Evolutionary conservation across 1,140 invertebrate genomes (phyloP), one percentile per base, ranked within the genome.

Genomic region (Brachionus rotundiformis): DNA sequence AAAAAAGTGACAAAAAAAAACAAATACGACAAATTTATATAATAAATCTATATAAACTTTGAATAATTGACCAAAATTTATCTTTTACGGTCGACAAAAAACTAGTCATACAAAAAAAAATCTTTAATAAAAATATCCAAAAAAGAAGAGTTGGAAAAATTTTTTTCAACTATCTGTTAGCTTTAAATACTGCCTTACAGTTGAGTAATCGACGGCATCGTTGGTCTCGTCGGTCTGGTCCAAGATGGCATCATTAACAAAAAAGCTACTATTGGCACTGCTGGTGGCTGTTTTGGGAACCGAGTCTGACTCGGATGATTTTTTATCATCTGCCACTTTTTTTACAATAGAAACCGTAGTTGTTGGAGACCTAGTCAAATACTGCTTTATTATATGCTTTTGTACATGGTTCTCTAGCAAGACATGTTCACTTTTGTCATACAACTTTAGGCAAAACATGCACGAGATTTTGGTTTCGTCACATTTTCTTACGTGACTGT

Each of bases 391-490:
- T 19, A 79, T 33, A 39, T 79, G 76, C 27, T 54, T 63, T 59
- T 79, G 76, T 3, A 79, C 76, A 41, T 79, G 76, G 33, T 79
- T 39, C 33, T 79, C 76, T 6, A 79, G 10, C 44, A 59, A 33
- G 23, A 39, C 29, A 19, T 59, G 76, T 19, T 63, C 59, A 25
- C n/a, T 79, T 33, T 63, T 54, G n/a, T 54, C 76, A 59, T 59
- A 79, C 76, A 79, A 29, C 25, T 79, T 79, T 13, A 79, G 23
- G 25, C 76, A 79, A 63, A 79, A 79, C 76, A 79, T 79, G 25
- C 76, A 79, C 13, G 29, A 23, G 5, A 79, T 10, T 39, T 79
- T 54, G 4, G 31, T 41, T 8, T 25, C 29, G 76, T 59, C 76
- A 41, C 76, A 79, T 63, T 59, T 39, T 79, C 13, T 54, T 7